Evolutionary conservation across 2,888 invertebrate species (phyloP).

Genomic region (Thymelicus sylvestris): DNA sequence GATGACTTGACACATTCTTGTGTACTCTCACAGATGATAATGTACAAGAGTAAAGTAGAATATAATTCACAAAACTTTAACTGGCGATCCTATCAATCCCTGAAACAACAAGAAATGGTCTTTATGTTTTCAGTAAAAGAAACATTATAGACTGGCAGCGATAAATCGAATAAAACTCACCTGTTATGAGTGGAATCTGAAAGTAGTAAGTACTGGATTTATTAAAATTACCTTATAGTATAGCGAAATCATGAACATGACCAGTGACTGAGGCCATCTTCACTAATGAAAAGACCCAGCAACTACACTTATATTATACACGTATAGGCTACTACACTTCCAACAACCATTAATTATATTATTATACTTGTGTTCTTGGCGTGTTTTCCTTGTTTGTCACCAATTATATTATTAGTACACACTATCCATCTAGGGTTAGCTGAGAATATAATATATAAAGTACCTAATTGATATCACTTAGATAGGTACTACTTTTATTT

Average conservation of each 20-base stretch:
- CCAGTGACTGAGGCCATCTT: background rate
- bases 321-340: too few relatives aligned
- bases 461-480: too few relatives aligned
- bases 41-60: background rate
- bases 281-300: background rate
- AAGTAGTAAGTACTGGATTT: background rate
- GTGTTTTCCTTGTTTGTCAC: too few relatives aligned
- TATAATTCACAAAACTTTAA: constrained; percentile 1
- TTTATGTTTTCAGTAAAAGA: background rate
- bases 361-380: too few relatives aligned
- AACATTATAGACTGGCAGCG: background rate
- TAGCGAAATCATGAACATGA: background rate
- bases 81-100: background rate
- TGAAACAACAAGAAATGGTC: background rate
- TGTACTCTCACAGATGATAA: constrained; percentile 17
- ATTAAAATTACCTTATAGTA: background rate
- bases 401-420: too few relatives aligned
- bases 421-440: too few relatives aligned
- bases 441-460: too few relatives aligned
- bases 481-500: too few relatives aligned
- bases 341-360: too few relatives aligned
- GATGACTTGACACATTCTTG: constrained; percentile 22
- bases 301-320: too few relatives aligned
- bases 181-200: background rate
- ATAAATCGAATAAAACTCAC: background rate